Base-by-base conservation (phyloP, 2,888 invertebrate genomes). In the Cylindroiulus punctatus region DNA sequence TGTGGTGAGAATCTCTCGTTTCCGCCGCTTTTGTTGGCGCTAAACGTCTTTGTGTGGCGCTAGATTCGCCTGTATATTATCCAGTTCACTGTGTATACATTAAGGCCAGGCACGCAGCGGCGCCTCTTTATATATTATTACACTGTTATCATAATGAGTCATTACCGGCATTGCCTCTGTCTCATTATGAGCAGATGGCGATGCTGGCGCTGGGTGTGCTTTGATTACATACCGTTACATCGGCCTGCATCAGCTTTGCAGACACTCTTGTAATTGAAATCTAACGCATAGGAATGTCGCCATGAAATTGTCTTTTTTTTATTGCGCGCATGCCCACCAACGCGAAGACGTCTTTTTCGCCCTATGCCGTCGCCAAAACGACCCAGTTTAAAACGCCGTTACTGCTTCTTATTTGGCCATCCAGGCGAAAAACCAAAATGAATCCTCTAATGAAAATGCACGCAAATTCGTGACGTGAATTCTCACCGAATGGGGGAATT, bases 71-170 rank as follows among this genome's bases (percentile, higher is more conserved):
- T 26, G 65, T 65, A 65, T 65, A 65, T 65, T 65, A 65, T 65
- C 65, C 65, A 65, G 65, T 65, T 65, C 65, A 65, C 65, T 65
- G 65, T 65, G 65, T 65, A 65, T 65, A 65, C 65, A 65, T 65
- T 65, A 65, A 65, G 26, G 65, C 65, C 65, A 26, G 65, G 65
- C 65, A 65, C 4, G 65, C 65, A 10, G 65, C 65, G 65, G 65
- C 65, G n/a, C 26, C 65, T 52, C 52, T 52, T 52, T 65, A 65
- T 65, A 65, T 65, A 65, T 65, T 65, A 65, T 65, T 65, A 65
- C n/a, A 65, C 65, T 65, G 65, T 65, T 65, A 65, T 65, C 65
- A 65, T 65, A 65, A 65, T 65, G 65, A 65, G 65, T 65, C 65
- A 65, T 65, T 65, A 65, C 65, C 65, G 65, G 65, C 65, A 65